Evolutionary conservation across 2,113 vertebrate genomes (phyloP).

Genomic region (Mellivora capensis): DNA sequence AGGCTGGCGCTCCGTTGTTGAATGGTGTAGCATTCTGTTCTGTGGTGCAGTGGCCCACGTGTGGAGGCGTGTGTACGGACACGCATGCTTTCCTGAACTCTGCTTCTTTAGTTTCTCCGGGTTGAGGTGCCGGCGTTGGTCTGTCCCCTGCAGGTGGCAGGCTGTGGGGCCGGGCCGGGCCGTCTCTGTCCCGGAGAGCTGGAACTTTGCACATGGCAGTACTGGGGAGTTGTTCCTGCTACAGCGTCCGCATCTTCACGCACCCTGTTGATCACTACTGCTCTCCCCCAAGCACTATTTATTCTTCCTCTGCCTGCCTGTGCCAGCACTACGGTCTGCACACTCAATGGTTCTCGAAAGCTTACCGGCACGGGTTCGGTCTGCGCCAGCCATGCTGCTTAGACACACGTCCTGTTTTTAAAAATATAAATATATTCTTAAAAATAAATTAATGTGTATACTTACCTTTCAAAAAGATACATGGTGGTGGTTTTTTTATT

Average conservation of each 20-base stretch:
- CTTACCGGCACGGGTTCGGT: not conserved
- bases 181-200: not conserved
- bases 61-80: not conserved
- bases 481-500: not conserved
- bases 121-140: not conserved
- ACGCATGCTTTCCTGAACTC: not conserved
- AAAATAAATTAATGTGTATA: conserved; percentile 61
- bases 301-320: not conserved
- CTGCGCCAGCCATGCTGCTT: not conserved
- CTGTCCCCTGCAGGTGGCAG: not conserved
- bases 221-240: not conserved
- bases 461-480: not conserved
- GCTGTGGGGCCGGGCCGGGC: not conserved
- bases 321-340: too few species aligned
- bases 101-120: not conserved
- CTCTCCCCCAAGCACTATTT: conserved; percentile 43
- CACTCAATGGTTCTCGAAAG: too few species aligned
- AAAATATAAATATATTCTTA: conserved; percentile 38
- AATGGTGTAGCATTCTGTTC: not conserved
- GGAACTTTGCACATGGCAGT: conserved; percentile 45
- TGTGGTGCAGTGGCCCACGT: not conserved
- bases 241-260: not conserved
- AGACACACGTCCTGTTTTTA: conserved; percentile 5
- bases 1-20: not conserved
- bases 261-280: not conserved